Percentiles rank a stretch among this genome's conserved stretches.
Evolutionary conservation across 2,888 invertebrate genomes (phyloP).

Genomic region (Cephus nigrinus): DNA sequence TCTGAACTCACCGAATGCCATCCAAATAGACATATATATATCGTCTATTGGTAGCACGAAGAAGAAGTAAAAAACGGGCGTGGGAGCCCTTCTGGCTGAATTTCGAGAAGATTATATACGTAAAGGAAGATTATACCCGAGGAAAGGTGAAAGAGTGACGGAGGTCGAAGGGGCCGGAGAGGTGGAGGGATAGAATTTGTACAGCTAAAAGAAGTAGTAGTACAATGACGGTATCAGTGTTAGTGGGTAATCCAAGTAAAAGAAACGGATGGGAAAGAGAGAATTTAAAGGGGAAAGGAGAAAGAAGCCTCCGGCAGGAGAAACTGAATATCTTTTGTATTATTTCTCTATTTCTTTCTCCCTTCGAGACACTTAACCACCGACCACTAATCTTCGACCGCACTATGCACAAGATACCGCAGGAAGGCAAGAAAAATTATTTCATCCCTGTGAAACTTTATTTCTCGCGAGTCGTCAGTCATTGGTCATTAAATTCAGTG

Average conservation of each 20-base stretch:
- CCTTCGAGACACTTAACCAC: conserved; percentile 23
- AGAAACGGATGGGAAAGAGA: not conserved
- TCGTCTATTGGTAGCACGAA: too few relatives aligned
- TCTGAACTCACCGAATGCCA: too few relatives aligned
- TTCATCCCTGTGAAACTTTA: not conserved
- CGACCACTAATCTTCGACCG: conserved; percentile 29
- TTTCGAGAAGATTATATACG: not conserved
- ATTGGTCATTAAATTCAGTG: conserved; percentile 23
- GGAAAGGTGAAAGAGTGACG: not conserved
- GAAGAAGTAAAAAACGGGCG: not conserved
- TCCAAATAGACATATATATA: too few relatives aligned
- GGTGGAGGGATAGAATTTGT: not conserved
- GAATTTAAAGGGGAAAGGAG: not conserved
- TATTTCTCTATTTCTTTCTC: conserved; percentile 22
- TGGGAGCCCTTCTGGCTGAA: not conserved
- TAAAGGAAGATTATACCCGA: not conserved
- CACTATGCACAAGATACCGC: conserved; percentile 30
- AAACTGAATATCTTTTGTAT: conserved; percentile 40
- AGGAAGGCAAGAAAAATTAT: conserved; percentile 22
- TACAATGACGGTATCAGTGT: not conserved
- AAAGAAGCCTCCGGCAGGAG: conserved; percentile 25
- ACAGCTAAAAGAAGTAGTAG: not conserved
- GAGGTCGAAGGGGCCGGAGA: not conserved
- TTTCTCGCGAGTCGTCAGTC: not conserved
- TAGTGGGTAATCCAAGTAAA: not conserved